These are phyloP conservation scores for Climacteris rufus DNA, from an alignment of 2,113 vertebrate genomes.

Conservation along the genomic window DNA sequence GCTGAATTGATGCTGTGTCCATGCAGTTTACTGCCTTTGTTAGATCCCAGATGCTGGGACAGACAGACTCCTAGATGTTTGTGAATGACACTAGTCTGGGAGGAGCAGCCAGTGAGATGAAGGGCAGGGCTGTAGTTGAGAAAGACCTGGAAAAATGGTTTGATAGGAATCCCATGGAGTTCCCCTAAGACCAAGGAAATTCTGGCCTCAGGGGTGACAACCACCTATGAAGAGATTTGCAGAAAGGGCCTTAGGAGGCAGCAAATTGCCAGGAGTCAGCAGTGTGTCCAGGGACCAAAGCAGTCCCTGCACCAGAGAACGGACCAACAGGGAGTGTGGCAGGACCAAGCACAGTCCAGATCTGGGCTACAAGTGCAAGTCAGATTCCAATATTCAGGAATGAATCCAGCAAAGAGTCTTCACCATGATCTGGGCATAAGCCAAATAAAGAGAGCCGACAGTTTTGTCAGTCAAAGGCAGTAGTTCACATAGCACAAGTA, in stretches of 20 bases:
- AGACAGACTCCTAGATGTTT: not conserved
- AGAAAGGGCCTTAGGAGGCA: not conserved
- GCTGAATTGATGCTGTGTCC: not conserved
- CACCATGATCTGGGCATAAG: not conserved
- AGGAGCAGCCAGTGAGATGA: not conserved
- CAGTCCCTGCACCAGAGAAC: not conserved
- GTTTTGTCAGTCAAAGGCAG: not conserved
- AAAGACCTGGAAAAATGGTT: not conserved
- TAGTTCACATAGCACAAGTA: not conserved
- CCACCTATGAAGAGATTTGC: not conserved
- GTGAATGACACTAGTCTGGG: not conserved
- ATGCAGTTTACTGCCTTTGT: not conserved
- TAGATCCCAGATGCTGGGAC: not conserved
- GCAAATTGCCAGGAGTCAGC: not conserved
- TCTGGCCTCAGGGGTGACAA: not conserved
- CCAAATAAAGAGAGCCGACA: not conserved
- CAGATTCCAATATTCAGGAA: not conserved
- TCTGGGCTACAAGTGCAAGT: not conserved
- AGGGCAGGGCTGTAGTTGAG: not conserved
- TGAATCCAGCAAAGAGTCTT: not conserved
- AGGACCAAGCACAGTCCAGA: fast-evolving
- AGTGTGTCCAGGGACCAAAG: not conserved
- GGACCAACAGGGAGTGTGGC: fast-evolving
- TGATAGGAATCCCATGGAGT: not conserved
- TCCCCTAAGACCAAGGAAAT: not conserved